Evolutionary conservation across 2,113 vertebrate species (phyloP), one percentile per base, ranked within the genome.

Genomic region (Nibea albiflora): DNA sequence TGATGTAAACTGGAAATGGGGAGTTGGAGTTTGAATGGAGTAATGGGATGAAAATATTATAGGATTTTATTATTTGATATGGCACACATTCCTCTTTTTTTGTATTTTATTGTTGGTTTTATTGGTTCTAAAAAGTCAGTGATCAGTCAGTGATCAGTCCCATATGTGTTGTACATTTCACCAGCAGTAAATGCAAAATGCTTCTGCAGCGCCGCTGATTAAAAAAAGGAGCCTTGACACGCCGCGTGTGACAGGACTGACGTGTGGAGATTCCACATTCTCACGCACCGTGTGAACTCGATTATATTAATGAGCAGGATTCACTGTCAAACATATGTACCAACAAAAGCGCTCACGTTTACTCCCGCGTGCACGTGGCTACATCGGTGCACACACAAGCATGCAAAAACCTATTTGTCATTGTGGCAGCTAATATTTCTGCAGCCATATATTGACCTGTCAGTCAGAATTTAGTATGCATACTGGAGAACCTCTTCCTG

Each of bases 381-480:
- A 35, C 44, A 60, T 61, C 54, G 19, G 2, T 54, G 62, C 73
- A 60, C 68, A 79, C 35, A 17, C 58, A 67, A 15, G 47, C 61
- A 58, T 65, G 72, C 46, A 61, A 61, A 70, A 73, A 47, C 2
- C 42, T 16, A 79, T 90, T 85, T 73, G 60, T 88, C 85, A 74
- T 56, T 5, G 46, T 79, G 79, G 66, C 81, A 87, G 76, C 52
- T 73, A 58, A 24, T 80, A 67, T 73, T 85, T 56, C 74, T 74
- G 68, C 77, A 67, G 75, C 75, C 69, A 42, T n/a, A 81, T 46
- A 26, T 63, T 10, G 28, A 17, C 26, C 64, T 81, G 80, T 79
- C 83, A 44, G 47, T 7, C 20, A 20, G 35, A 69, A 72, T 87
- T 86, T 65, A 85, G 44, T 46, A 42, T 50, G 84, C 46, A 69